These are phyloP conservation scores for Neogobius melanostomus DNA, from an alignment of 2,113 vertebrate genomes.

Conservation along the genomic window DNA sequence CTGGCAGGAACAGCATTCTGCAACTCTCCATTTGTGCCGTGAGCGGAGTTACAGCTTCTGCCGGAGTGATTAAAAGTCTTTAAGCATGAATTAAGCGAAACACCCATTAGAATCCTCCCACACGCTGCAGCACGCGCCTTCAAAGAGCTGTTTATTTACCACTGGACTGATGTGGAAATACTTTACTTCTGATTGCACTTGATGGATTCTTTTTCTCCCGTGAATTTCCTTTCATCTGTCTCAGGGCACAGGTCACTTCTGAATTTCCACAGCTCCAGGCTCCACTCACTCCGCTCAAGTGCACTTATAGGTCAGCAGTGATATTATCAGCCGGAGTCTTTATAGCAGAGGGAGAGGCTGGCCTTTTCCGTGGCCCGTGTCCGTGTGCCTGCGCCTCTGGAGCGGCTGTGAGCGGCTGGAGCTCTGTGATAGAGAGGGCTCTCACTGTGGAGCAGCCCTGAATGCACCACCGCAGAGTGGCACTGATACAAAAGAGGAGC, in stretches of 20 bases:
- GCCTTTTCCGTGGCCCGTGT: slow-evolving; percentile 60
- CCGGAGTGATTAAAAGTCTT: slow-evolving; percentile 29
- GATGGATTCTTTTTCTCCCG: slow-evolving; percentile 11
- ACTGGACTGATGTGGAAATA: slow-evolving; percentile 26
- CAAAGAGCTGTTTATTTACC: slow-evolving; percentile 32
- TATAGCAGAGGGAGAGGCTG: slow-evolving; percentile 54
- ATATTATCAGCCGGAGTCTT: slow-evolving; percentile 58
- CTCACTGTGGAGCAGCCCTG: slow-evolving; percentile 31
- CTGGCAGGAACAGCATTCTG: slow-evolving; percentile 33
- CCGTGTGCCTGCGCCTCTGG: slow-evolving; percentile 42
- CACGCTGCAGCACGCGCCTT: slow-evolving; percentile 22
- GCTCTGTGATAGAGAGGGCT: slow-evolving; percentile 53
- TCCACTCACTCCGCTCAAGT: slow-evolving; percentile 29
- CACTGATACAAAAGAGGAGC: neutral
- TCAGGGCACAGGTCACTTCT: slow-evolving; percentile 20
- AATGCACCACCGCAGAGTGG: neutral
- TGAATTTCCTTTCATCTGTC: slow-evolving; percentile 12
- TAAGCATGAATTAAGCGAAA: slow-evolving; percentile 35
- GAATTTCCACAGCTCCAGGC: slow-evolving; percentile 22
- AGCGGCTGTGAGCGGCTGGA: slow-evolving; percentile 38
- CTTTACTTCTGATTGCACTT: slow-evolving; percentile 7
- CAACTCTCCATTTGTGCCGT: slow-evolving; percentile 19
- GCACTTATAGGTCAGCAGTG: slow-evolving; percentile 64
- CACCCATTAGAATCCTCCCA: slow-evolving; percentile 33
- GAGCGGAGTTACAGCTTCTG: slow-evolving; percentile 10